These are phyloP conservation scores for Aricia agestis DNA, from an alignment of 1,140 invertebrate species.

Conservation along the genomic window DNA sequence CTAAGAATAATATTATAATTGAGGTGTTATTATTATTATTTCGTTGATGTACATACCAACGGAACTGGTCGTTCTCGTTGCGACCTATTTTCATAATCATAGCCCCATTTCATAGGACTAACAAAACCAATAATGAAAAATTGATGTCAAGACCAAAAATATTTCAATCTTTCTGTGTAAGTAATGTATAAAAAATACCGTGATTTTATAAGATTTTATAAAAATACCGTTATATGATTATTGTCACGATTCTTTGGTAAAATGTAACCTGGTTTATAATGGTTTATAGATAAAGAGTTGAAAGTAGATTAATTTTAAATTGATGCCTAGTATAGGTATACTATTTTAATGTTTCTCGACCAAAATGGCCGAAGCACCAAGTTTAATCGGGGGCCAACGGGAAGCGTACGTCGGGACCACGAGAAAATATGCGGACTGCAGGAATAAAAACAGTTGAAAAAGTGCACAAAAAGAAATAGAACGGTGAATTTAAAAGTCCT, in stretches of 20 bases:
- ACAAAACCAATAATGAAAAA: conserved; percentile 1
- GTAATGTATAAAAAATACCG: neutral
- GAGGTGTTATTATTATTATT: too few species aligned
- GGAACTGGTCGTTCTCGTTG: neutral
- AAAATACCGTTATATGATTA: neutral
- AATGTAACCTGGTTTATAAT: too few species aligned
- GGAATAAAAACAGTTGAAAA: neutral
- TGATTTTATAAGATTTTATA: too few species aligned
- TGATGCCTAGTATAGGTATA: neutral
- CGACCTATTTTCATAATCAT: conserved; percentile 6
- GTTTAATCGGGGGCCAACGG: neutral
- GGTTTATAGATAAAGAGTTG: too few species aligned
- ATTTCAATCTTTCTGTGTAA: neutral
- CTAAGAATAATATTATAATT: too few species aligned
- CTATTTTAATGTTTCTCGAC: neutral
- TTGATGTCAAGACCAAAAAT: neutral
- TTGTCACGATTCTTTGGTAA: neutral
- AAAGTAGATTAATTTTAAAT: neutral
- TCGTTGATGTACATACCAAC: too few species aligned
- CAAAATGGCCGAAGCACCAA: neutral
- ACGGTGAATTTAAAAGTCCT: neutral
- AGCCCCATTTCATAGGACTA: neutral
- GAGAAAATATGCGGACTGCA: neutral
- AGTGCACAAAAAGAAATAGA: neutral
- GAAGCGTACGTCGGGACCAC: neutral